Evolutionary conservation across 2,113 vertebrate genomes (phyloP).

Genomic region (Ursus arctos): DNA sequence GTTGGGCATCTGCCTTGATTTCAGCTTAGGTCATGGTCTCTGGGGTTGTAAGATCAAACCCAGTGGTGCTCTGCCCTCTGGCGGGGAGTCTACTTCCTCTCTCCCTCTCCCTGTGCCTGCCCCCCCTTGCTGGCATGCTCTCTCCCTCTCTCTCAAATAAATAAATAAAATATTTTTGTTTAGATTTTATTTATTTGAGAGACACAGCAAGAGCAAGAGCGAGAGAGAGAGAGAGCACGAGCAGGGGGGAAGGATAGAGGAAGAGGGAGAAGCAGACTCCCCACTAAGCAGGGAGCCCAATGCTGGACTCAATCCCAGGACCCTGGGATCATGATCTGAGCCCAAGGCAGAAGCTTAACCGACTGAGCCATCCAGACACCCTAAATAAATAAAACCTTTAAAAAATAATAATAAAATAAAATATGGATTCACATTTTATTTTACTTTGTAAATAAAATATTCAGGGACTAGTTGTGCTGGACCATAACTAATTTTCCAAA

Average conservation of each 20-base stretch:
- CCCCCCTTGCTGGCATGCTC: too few relatives aligned
- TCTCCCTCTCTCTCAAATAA: background rate
- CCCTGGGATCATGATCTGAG: background rate
- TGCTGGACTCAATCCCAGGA: background rate
- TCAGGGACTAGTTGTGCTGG: background rate
- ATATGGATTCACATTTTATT: background rate
- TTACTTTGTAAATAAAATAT: background rate
- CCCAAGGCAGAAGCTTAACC: background rate
- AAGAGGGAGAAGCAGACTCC: background rate
- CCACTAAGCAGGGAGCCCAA: background rate
- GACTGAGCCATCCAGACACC: too few relatives aligned
- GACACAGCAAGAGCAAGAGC: background rate
- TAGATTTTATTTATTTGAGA: background rate
- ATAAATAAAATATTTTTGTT: background rate
- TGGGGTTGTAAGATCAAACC: background rate
- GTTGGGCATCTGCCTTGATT: background rate
- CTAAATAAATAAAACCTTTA: background rate
- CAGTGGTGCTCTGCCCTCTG: background rate
- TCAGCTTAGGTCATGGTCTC: background rate
- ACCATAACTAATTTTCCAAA: conserved; percentile 12
- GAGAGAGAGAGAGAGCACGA: background rate
- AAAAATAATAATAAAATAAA: background rate
- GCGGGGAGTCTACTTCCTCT: background rate
- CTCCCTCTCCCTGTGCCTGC: background rate
- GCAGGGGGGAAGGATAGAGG: background rate